Evolutionary conservation across 1,140 invertebrate species (phyloP).

Genomic region (Acyrthosiphon pisum): DNA sequence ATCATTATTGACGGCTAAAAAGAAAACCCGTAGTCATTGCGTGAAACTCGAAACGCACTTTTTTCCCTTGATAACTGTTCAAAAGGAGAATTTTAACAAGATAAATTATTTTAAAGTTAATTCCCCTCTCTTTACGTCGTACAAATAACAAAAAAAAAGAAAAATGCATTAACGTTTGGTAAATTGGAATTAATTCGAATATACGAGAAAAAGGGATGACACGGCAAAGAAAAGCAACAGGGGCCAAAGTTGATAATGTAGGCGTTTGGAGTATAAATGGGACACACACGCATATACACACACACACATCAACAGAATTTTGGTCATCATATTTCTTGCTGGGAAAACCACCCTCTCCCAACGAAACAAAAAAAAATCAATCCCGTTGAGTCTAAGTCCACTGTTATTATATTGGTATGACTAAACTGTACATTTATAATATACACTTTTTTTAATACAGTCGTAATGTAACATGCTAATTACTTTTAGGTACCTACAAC

Average conservation of each 20-base stretch:
- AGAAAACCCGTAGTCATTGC: conserved; percentile 12
- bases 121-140: not conserved
- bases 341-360: not conserved
- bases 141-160: not conserved
- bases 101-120: conserved; percentile 20
- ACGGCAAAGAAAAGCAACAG: conserved; percentile 32
- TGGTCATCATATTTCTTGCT: conserved; percentile 26
- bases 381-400: not conserved
- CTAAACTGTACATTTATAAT: not conserved
- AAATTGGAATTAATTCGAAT: conserved; percentile 46
- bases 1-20: not conserved
- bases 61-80: not conserved
- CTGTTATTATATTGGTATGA: not conserved
- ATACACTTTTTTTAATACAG: not conserved
- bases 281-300: not conserved
- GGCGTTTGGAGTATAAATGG: conserved; percentile 15
- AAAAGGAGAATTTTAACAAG: conserved; percentile 18
- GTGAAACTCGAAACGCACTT: not conserved
- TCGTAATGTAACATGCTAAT: not conserved
- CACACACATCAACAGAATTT: not conserved
- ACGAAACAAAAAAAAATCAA: conserved; percentile 13
- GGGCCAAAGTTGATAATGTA: conserved; percentile 40
- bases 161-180: conserved; percentile 33
- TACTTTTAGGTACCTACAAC: not conserved
- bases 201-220: not conserved